phyloP scores from a whole-genome alignment of 2,888 invertebrate species.

The Papilio protenor region DNA sequence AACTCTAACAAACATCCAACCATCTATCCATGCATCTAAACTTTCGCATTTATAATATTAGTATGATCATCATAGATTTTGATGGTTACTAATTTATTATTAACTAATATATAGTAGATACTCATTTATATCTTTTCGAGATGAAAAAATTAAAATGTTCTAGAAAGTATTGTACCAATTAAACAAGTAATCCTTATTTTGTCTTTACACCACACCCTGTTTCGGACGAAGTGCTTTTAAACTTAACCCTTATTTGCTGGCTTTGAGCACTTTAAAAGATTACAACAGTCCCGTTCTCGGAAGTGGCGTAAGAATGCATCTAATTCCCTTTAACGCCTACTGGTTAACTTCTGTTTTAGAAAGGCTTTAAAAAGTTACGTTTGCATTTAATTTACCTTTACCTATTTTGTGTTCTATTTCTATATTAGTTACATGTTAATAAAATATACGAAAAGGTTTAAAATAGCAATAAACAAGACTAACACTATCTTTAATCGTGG shows the following conservation, averaged over 20 bases:
- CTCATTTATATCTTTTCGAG: no score
- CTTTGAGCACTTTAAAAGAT: constrained; percentile 78
- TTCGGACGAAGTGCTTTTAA: constrained; percentile 73
- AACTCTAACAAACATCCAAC: no score
- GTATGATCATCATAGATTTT: no score
- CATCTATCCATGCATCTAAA: no score
- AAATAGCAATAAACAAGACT: neutral
- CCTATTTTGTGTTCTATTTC: neutral
- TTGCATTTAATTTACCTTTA: neutral
- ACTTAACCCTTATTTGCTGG: constrained; percentile 81
- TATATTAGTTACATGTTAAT: neutral
- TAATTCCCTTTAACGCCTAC: constrained; percentile 49
- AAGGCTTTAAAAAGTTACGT: neutral
- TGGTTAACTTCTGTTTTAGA: constrained; percentile 51
- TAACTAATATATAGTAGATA: no score
- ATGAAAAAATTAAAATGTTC: no score
- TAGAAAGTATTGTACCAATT: no score
- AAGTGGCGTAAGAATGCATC: constrained; percentile 54
- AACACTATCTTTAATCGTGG: neutral
- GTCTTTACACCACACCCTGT: constrained; percentile 45
- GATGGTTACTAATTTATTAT: no score
- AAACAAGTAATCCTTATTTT: constrained; percentile 3
- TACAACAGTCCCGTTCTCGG: constrained; percentile 60
- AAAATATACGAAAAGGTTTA: neutral
- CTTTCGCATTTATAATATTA: no score